phyloP scores from a whole-genome alignment of 2,113 vertebrate species.

The Scophthalmus maximus region DNA sequence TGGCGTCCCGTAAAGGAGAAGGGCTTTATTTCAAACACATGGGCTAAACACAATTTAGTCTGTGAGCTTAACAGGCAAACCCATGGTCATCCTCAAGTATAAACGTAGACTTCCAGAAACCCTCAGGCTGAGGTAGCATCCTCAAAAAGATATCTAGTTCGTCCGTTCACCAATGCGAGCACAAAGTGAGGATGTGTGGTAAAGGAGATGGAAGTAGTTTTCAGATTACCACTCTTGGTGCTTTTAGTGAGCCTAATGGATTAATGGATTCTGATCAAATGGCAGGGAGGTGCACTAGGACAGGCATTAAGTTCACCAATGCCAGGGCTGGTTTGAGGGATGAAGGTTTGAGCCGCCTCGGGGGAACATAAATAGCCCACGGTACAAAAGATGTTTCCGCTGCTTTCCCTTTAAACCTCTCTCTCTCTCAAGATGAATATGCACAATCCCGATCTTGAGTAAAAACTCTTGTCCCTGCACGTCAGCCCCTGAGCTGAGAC shows the following conservation, averaged over 20 bases:
- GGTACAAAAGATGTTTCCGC: constrained; percentile 61
- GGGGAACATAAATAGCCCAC: constrained; percentile 74
- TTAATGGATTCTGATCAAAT: constrained; percentile 78
- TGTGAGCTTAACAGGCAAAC: constrained; percentile 3
- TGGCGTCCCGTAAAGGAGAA: constrained; percentile 53
- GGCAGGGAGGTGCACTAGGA: constrained; percentile 56
- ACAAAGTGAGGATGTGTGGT: constrained; percentile 15
- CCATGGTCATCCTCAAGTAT: constrained; percentile 8
- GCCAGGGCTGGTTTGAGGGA: constrained; percentile 52
- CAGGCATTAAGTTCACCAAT: constrained; percentile 51
- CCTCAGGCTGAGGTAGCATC: not conserved
- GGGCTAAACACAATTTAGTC: constrained; percentile 18
- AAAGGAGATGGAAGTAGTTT: constrained; percentile 47
- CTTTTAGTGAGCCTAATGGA: constrained; percentile 74
- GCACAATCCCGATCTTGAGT: constrained; percentile 43
- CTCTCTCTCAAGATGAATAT: constrained; percentile 30
- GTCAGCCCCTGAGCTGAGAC: constrained; percentile 26
- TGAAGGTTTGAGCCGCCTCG: constrained; percentile 49
- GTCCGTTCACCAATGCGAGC: constrained; percentile 3
- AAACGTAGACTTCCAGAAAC: constrained; percentile 13
- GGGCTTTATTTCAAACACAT: constrained; percentile 75
- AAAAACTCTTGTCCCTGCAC: constrained; percentile 48
- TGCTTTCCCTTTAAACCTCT: constrained; percentile 30
- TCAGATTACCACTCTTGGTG: constrained; percentile 50
- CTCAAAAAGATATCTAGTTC: constrained; percentile 14